Evolutionary conservation across 2,113 vertebrate species (phyloP), one percentile per base, ranked within the genome.

Genomic region (Casuarius casuarius): DNA sequence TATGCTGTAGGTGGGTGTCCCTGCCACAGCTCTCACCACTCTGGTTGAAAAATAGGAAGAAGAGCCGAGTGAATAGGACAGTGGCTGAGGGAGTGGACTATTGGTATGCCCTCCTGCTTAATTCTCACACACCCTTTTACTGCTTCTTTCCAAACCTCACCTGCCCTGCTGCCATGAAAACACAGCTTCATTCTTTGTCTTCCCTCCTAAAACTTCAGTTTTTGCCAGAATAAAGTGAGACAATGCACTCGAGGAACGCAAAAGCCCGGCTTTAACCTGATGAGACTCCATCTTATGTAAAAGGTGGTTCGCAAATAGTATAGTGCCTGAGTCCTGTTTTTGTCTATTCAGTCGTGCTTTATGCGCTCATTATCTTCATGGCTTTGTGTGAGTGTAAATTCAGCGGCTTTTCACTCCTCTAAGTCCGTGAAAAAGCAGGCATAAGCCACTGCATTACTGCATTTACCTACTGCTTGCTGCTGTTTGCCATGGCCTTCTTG

Each of bases 401-500:
- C 19, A 42, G 9, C 35, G 59, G 29, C 58, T 95, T 97, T 96
- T 97, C 77, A 51, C 85, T 95, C 70, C 75, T 65, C 94, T 46
- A 65, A 19, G 38, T 56, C 35, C 72, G 28, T 52, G 19, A 73
- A 88, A 92, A 68, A 35, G 31, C 54, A 66, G 42, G 26, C 40
- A 33, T 94, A 74, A 94, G 38, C 72, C 71, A 63, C 28, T 56
- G 54, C 23, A 21, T 21, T 94, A 66, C 63, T 81, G 13, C 23
- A 10, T 75, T 92, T 46, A 86, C 63, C 81, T 92, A 28, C 72
- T 51, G 70, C 91, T 59, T 94, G 92, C 87, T 95, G 83, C 90
- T 93, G 38, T 96, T 95, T 95, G 48, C 92, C 83, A 1, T 90
- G 96, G 88, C 95, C 96, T 97, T 97, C 97, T 90, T 97, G 80